Conservation (phyloP, 2,113 vertebrate genomes). For the Crotalus viridis region DNA sequence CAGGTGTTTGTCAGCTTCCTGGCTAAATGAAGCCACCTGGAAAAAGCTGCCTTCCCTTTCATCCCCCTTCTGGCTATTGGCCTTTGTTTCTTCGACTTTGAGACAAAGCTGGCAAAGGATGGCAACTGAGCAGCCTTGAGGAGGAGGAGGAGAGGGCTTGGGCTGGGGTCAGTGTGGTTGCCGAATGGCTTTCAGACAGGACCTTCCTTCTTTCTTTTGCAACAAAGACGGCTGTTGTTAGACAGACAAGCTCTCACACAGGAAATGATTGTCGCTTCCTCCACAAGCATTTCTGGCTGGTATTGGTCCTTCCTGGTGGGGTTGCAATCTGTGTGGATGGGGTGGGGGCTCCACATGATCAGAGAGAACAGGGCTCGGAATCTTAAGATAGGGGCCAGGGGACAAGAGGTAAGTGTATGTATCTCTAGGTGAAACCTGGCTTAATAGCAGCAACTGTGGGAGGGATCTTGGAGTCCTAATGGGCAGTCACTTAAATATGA, state of each 20-base stretch:
- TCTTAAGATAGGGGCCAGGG: neutral
- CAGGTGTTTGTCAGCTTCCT: constrained; percentile 49
- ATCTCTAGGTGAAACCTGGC: too few species aligned
- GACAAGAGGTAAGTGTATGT: neutral
- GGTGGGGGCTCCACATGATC: too few species aligned
- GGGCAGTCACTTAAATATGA: too few species aligned
- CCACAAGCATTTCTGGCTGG: neutral
- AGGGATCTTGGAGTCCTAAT: too few species aligned
- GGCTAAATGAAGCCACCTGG: neutral
- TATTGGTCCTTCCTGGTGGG: neutral
- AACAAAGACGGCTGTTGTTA: constrained; percentile 6
- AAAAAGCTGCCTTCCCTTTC: constrained; percentile 20
- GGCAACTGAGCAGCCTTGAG: neutral
- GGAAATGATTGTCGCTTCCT: neutral
- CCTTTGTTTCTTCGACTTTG: neutral
- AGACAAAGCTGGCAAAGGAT: constrained; percentile 13
- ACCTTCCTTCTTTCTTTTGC: constrained; percentile 2
- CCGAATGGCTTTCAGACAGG: constrained; percentile 2
- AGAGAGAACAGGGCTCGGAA: neutral
- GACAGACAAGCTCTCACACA: neutral
- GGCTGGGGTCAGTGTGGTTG: neutral
- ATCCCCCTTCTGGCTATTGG: constrained; percentile 7
- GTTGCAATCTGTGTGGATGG: neutral
- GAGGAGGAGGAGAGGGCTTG: neutral
- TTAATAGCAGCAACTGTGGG: too few species aligned